These are phyloP conservation scores for Mobula birostris DNA, from an alignment of 2,113 vertebrate species.

Conservation along the genomic window DNA sequence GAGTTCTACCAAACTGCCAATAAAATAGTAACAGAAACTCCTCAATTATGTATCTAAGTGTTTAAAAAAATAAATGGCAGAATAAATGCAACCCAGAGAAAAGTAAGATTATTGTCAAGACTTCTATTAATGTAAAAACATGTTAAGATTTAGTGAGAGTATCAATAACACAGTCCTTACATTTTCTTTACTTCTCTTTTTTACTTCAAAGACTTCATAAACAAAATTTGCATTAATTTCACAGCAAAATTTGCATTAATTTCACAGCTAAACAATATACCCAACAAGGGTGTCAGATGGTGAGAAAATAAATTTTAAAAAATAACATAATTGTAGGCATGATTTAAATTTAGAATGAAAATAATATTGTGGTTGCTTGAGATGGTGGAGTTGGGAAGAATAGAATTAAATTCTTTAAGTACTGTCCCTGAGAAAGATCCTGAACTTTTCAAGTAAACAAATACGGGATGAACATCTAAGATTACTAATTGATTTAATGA, in stretches of 20 bases:
- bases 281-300: neutral
- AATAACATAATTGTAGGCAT: neutral
- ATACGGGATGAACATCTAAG: constrained; percentile 85
- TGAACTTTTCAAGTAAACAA: constrained; percentile 60
- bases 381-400: constrained; percentile 34
- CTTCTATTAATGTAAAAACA: neutral
- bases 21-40: neutral
- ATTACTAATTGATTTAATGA: constrained; percentile 99
- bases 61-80: neutral
- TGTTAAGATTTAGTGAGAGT: constrained; percentile 42
- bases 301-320: neutral
- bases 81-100: neutral
- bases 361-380: constrained; percentile 35
- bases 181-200: neutral
- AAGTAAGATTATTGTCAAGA: neutral
- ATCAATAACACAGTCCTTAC: constrained; percentile 44
- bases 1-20: neutral
- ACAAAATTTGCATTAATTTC: constrained; percentile 42
- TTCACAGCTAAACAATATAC: constrained; percentile 44
- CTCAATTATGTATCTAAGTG: neutral
- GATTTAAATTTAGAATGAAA: constrained; percentile 43
- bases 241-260: constrained; percentile 42
- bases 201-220: neutral
- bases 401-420: constrained; percentile 40
- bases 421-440: constrained; percentile 49